These are phyloP conservation scores for Epinotia ramella DNA, from an alignment of 2,888 invertebrate species.

Conservation along the genomic window DNA sequence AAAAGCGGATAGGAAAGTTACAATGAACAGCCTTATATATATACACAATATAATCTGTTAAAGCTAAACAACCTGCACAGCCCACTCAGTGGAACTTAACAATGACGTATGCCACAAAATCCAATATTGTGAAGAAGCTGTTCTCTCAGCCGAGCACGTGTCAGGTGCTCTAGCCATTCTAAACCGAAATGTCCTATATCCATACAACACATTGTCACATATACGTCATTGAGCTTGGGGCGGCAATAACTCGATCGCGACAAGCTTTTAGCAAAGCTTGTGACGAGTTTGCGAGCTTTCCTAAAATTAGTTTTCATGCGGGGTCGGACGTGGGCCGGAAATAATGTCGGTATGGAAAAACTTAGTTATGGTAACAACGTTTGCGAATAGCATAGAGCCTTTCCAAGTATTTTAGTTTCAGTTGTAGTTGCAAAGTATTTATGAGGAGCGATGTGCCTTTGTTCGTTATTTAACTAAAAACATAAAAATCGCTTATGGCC, in stretches of 20 bases:
- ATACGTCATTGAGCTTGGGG: neutral
- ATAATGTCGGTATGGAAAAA: neutral
- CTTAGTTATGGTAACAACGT: neutral
- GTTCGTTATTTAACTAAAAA: neutral
- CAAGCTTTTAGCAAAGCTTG: slow-evolving; percentile 22
- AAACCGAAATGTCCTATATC: neutral
- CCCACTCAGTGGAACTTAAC: too few species aligned
- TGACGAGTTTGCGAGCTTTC: slow-evolving; percentile 11
- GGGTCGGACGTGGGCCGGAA: neutral
- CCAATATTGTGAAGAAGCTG: too few species aligned
- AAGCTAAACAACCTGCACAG: too few species aligned
- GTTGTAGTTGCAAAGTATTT: neutral
- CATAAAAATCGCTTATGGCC: too few species aligned
- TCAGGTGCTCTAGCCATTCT: neutral
- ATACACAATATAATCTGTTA: too few species aligned
- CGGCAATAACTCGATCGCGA: slow-evolving; percentile 6
- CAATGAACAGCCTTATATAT: too few species aligned
- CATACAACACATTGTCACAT: neutral
- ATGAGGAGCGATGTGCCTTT: neutral
- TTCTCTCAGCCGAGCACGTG: too few species aligned
- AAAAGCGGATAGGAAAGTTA: too few species aligned
- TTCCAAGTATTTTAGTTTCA: neutral
- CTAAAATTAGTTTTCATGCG: neutral
- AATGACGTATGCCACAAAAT: too few species aligned
- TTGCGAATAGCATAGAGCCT: neutral